These are phyloP conservation scores for Sinopyrophorus schimmeli DNA, from an alignment of 2,888 invertebrate genomes.

Conservation along the genomic window DNA sequence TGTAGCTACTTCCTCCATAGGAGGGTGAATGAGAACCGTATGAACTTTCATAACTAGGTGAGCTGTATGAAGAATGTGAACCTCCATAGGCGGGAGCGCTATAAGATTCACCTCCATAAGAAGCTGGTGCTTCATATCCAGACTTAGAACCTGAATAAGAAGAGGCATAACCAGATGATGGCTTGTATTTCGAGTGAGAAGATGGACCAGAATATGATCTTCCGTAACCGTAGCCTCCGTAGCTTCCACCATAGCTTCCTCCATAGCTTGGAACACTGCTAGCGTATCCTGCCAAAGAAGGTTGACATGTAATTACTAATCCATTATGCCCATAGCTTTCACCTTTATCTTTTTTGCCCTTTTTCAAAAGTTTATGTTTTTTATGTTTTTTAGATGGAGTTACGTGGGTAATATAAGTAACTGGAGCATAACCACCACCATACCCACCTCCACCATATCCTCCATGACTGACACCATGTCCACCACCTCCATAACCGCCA, in stretches of 20 bases:
- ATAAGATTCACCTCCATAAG: no score
- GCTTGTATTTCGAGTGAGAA: constrained; percentile 13
- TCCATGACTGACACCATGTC: constrained; percentile 10
- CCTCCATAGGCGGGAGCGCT: no score
- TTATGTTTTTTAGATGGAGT: constrained; percentile 30
- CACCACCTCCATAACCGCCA: constrained; percentile 11
- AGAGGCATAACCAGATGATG: constrained; percentile 11
- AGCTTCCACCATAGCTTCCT: constrained; percentile 28
- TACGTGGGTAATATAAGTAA: constrained; percentile 27
- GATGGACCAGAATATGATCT: constrained; percentile 26
- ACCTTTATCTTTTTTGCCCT: constrained; percentile 31
- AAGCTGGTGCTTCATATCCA: constrained; percentile 2
- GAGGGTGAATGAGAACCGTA: no score
- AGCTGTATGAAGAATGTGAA: no score
- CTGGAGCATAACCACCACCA: constrained; percentile 15
- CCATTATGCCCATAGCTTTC: constrained; percentile 44
- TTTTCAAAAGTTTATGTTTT: constrained; percentile 23
- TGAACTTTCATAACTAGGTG: no score
- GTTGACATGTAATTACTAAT: constrained; percentile 54
- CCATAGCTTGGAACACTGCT: constrained; percentile 34
- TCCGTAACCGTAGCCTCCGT: constrained; percentile 28
- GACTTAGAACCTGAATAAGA: constrained; percentile 10
- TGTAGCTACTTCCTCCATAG: constrained; percentile 15
- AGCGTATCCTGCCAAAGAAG: constrained; percentile 52
- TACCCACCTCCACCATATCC: constrained; percentile 9